phyloP scores from a whole-genome alignment of 2,113 vertebrate genomes.

The Alouatta palliata region DNA sequence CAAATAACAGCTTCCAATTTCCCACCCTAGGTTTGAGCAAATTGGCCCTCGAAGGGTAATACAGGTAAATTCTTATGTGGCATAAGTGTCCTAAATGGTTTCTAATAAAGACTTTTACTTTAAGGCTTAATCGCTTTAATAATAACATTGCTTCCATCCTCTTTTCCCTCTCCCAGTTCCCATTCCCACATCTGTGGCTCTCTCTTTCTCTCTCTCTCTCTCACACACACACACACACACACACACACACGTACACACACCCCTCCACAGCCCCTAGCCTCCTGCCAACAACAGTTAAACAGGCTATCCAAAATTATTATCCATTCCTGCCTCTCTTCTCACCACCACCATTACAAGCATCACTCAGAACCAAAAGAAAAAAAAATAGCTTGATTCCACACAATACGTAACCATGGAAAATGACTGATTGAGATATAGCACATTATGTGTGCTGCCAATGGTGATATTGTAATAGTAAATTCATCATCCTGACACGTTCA shows the following conservation, averaged over 20 bases:
- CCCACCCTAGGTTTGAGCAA: background rate
- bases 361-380: background rate
- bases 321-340: background rate
- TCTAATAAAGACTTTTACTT: background rate
- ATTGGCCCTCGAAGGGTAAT: background rate
- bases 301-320: background rate
- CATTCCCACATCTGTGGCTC: background rate
- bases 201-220: background rate
- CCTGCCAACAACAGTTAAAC: background rate
- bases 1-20: background rate
- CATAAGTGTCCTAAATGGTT: background rate
- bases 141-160: background rate
- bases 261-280: background rate
- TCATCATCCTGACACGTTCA: constrained; percentile 63
- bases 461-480: constrained; percentile 37
- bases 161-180: background rate
- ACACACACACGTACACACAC: background rate
- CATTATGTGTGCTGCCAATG: background rate
- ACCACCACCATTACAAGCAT: background rate
- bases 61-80: background rate
- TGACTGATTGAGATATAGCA: constrained; percentile 43
- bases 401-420: background rate
- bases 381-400: background rate
- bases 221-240: background rate
- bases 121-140: background rate